A percentile compares a stretch with the other conserved stretches of the same genome.
phyloP scores from a whole-genome alignment of 2,888 invertebrate genomes.

The Anodontia alba region DNA sequence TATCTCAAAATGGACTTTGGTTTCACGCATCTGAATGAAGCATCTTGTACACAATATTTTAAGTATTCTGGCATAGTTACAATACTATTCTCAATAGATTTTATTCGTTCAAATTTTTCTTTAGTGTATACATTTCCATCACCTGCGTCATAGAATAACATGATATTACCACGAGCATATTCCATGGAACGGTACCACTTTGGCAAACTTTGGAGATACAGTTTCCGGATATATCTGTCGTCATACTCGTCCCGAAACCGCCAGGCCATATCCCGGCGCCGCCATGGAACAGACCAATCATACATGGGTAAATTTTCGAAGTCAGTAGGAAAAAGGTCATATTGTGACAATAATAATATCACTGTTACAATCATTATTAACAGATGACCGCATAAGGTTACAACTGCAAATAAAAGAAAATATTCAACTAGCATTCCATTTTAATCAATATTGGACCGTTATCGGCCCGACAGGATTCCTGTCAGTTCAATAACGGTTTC shows the following conservation, averaged over 20 bases:
- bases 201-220: slow-evolving; percentile 45
- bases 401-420: slow-evolving; percentile 55
- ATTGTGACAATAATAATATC: slow-evolving; percentile 59
- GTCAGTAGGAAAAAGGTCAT: slow-evolving; percentile 72
- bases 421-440: not conserved
- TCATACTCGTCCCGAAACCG: slow-evolving; percentile 55
- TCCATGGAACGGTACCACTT: slow-evolving; percentile 57
- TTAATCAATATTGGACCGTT: too few species aligned
- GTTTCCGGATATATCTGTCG: slow-evolving; percentile 49
- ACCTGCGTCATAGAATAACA: slow-evolving; percentile 65
- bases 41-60: slow-evolving; percentile 51
- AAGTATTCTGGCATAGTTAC: slow-evolving; percentile 46
- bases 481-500: too few species aligned
- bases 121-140: slow-evolving; percentile 73
- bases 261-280: slow-evolving; percentile 69
- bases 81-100: slow-evolving; percentile 66
- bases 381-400: slow-evolving; percentile 62
- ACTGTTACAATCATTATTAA: slow-evolving; percentile 58
- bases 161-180: slow-evolving; percentile 57
- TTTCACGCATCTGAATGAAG: slow-evolving; percentile 43
- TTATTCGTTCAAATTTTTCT: slow-evolving; percentile 65
- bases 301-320: slow-evolving; percentile 74
- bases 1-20: slow-evolving; percentile 67
- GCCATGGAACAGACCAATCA: slow-evolving; percentile 68
- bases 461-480: too few species aligned